Evolutionary conservation across 2,113 vertebrate genomes (phyloP).

Genomic region (Indicator maculatus): DNA sequence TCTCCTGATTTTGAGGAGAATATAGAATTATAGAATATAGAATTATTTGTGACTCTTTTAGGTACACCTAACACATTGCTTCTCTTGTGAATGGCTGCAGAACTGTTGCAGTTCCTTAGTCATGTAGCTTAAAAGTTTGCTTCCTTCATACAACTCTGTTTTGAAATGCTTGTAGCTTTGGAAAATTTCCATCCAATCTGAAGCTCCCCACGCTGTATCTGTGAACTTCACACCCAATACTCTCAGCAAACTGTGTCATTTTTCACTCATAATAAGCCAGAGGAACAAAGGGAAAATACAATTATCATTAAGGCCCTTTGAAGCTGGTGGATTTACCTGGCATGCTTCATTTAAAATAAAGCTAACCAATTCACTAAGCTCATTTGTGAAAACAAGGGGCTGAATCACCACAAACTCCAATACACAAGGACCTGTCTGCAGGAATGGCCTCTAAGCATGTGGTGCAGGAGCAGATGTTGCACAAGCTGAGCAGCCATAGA

Average conservation of each 20-base stretch:
- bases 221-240: neutral
- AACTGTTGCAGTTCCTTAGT: neutral
- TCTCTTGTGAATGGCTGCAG: accelerated
- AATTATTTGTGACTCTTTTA: neutral
- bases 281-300: neutral
- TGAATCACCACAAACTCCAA: neutral
- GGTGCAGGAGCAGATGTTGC: too few species aligned
- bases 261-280: constrained; percentile 1
- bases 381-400: neutral
- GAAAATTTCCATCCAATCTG: neutral
- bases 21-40: neutral
- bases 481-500: neutral
- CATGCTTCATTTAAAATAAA: constrained; percentile 8
- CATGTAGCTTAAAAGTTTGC: neutral
- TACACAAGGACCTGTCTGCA: neutral
- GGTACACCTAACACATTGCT: neutral
- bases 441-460: neutral
- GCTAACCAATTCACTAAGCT: neutral
- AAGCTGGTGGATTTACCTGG: neutral
- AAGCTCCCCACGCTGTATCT: neutral
- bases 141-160: neutral
- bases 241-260: neutral
- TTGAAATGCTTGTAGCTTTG: neutral
- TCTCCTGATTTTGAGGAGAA: neutral
- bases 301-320: neutral